Base-by-base conservation (phyloP, 2,113 vertebrate species). In the Sphaerodactylus townsendi region DNA sequence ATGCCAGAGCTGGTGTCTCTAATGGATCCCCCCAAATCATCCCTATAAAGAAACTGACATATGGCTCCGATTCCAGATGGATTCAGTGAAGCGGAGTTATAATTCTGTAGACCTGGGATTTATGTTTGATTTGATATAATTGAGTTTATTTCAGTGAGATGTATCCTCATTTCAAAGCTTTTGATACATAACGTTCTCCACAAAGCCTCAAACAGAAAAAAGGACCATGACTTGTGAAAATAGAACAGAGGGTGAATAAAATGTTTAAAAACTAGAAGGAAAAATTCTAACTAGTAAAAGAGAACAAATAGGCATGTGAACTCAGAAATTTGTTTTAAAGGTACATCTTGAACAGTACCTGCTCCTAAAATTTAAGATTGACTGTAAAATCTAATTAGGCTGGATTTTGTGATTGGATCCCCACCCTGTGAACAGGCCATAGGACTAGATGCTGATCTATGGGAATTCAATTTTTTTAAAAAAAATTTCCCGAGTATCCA, bases 21-120 rank as follows among this genome's bases (percentile, higher is more conserved):
- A 90, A 93, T 90, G 86, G 92, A 91, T 89, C 90, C 86, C 91
- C 91, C 92, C 90, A 87, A 94, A 94, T 91, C 86, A 85, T 93
- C 87, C 86, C 81, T 83, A 93, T 91, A 95, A 91, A 95, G 87
- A 85, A 91, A 92, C 85, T 90, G 87, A 90, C 93, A 91, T 93
- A 93, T 93, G 93, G 92, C 88, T 91, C 87, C 73, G 92, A 87
- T 78, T 56, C 17, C 83, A 92, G 89, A 93, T 91, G 84, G 92
- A 92, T 88, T 86, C 87, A 84, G 84, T 89, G 85, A 92, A 90
- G 84, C 90, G 92, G 90, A 66, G 80, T 86, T 77, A 87, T 73
- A 89, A 92, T 93, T 89, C 74, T 83, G 75, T 73, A 93, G 88
- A 93, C 44, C 84, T 86, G 76, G 88, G 87, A 83, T 79, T 93